Evolutionary conservation across 1,140 invertebrate species (phyloP), one percentile per base, ranked within the genome.

Genomic region (Macrobrachium nipponense): DNA sequence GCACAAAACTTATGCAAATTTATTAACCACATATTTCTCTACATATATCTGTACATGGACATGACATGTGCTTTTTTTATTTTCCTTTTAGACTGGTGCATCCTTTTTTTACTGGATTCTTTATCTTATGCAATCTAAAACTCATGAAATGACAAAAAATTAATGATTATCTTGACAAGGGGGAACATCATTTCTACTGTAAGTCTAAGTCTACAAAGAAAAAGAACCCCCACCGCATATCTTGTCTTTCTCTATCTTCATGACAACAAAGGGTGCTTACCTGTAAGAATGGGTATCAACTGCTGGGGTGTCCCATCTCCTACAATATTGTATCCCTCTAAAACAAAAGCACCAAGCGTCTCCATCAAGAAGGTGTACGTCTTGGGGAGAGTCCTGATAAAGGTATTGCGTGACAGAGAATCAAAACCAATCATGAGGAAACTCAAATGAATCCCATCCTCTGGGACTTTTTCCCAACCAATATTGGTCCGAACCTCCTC

Each of bases 271-370:
- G 20, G 17, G 17, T 6, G n/a, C 87, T 87, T 83, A 18, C 96
- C 96, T 0, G 97, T 98, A 0, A 99, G 91, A 70, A 99, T 95
- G 0, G 97, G 97, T 62, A 98, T 96, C 23, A 98, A 91, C 0
- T 97, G 97, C 89, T 98, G 97, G 0, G 97, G 96, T 0, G 97
- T 98, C 0, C 97, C 97, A 92, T 99, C 98, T 0, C 97, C 97
- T 4, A 98, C 95, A 80, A 98, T 98, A 90, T 98, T 98, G 89
- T 97, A 96, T 86, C 96, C 95, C 90, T 96, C 92, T 1, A 98
- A 90, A 10, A 97, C 92, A 17, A 94, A 91, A 7, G 94, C 94
- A 36, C 93, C 91, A n/a, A 98, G 90, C 12, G 92, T 90, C 17
- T 96, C 92, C 0, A 92, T 95, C 51, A 98, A 91, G 90, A 95